phyloP scores from a whole-genome alignment of 2,113 vertebrate genomes.

The Turdus rufiventris region DNA sequence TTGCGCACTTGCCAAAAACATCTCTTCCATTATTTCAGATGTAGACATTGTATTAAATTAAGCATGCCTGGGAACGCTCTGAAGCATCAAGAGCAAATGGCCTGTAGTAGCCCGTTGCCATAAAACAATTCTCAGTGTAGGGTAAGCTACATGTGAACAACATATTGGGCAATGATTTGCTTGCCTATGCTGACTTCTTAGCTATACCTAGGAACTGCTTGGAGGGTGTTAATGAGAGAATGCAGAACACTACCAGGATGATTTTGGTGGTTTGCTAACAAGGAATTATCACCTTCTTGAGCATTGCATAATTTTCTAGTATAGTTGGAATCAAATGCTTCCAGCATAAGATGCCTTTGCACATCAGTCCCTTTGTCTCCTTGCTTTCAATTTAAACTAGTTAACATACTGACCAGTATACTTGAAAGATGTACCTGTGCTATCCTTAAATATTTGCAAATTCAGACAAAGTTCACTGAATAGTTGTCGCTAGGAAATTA shows the following conservation, averaged over 20 bases:
- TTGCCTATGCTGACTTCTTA: neutral
- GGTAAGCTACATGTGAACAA: neutral
- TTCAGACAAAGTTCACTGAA: neutral
- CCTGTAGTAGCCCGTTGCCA: neutral
- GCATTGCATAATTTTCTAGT: neutral
- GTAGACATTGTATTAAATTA: neutral
- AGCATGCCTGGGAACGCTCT: neutral
- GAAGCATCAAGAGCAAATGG: neutral
- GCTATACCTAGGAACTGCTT: neutral
- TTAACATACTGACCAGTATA: neutral
- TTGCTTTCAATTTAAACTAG: neutral
- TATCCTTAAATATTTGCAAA: neutral
- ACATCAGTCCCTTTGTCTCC: neutral
- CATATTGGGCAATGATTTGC: neutral
- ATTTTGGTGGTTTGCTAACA: neutral
- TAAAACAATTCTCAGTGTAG: neutral
- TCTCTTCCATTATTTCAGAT: neutral
- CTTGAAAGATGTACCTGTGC: neutral
- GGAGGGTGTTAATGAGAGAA: neutral
- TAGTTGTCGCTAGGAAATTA: neutral
- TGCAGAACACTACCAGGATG: neutral
- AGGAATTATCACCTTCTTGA: neutral
- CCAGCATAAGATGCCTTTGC: neutral
- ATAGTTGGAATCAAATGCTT: neutral
- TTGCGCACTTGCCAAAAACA: neutral